Evolutionary conservation across 2,888 invertebrate species (phyloP), one percentile per base, ranked within the genome.

Genomic region (Quadriops clusia): DNA sequence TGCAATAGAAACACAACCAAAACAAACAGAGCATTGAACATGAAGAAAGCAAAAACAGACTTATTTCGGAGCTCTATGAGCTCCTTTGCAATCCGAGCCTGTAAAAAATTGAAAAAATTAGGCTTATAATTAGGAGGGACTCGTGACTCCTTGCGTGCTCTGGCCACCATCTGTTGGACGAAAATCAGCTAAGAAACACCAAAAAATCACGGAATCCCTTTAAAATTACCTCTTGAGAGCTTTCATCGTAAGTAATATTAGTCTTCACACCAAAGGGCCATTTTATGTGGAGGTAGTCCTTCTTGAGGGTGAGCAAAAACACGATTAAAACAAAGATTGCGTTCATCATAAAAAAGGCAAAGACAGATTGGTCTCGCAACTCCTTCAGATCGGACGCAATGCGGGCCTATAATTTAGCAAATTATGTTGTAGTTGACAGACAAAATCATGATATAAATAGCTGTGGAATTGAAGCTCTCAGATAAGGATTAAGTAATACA

Each of bases 11-110:
- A 90, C 60, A 97, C 93, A 68, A 94, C 87, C 70, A 97, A 80
- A 63, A 95, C 90, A 79, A 95, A 97, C 61, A 97, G 79, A 65
- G 94, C 89, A 78, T 97, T 98, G 75, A 95, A 84, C 94, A 97
- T 95, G 72, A 95, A 85, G 79, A 95, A 94, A 61, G 87, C 89
- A 67, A 93, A 91, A 58, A 91, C 90, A 56, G 89, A 87, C 66
- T 93, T 91, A 77, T 95, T 95, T 59, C 95, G 75, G 59, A 95
- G 78, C 61, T 93, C 93, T 61, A 86, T 76, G 64, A 97, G 74
- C 65, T 93, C 91, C 54, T 71, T 70, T 56, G 87, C 87, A 57
- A 89, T 82, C 61, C 87, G 76, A 60, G 77, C 85, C 86, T 89
- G 74, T 64, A 72, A 72, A 49, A 45, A 46, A 42, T 46, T 34